Base-by-base conservation (phyloP, 2,888 invertebrate genomes). In the Lepas anatifera region DNA sequence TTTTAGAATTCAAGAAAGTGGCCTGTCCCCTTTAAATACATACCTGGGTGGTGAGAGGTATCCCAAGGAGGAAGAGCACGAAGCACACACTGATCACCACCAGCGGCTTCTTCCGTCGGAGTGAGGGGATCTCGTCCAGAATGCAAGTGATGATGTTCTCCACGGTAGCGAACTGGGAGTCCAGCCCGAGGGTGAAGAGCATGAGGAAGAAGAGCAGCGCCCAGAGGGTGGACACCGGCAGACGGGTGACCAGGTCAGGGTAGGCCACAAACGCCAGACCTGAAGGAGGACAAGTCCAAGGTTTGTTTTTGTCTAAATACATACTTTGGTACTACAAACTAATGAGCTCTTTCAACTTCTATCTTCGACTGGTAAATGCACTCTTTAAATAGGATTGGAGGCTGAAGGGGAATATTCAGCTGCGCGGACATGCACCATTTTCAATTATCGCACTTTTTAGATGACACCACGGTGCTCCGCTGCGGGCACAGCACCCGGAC, bases 261-360 rank as follows among this genome's bases (percentile, higher is more conserved):
- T 91, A 90, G 25, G 90, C 90, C 71, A 91, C 88, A 77, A 92
- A 92, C 0, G 90, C 90, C 73, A 92, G 79, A 16, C 89, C 90
- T 29, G 89, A 87, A 2, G 87, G 66, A 66, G n/a, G n/a, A n/a
- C n/a, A n/a, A n/a, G n/a, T n/a, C n/a, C n/a, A n/a, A n/a, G n/a
- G n/a, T n/a, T n/a, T n/a, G n/a, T n/a, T n/a, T n/a, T n/a, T n/a
- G n/a, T n/a, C n/a, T n/a, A n/a, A n/a, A n/a, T n/a, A n/a, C n/a
- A n/a, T n/a, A n/a, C n/a, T n/a, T n/a, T n/a, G n/a, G n/a, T n/a
- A n/a, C n/a, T n/a, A n/a, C n/a, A n/a, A n/a, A n/a, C n/a, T n/a
- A n/a, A n/a, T n/a, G n/a, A n/a, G n/a, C n/a, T n/a, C n/a, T n/a
- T n/a, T n/a, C n/a, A n/a, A n/a, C n/a, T n/a, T n/a, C n/a, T n/a